Conservation (phyloP, 2,113 vertebrate species). For the Dromiciops gliroides region DNA sequence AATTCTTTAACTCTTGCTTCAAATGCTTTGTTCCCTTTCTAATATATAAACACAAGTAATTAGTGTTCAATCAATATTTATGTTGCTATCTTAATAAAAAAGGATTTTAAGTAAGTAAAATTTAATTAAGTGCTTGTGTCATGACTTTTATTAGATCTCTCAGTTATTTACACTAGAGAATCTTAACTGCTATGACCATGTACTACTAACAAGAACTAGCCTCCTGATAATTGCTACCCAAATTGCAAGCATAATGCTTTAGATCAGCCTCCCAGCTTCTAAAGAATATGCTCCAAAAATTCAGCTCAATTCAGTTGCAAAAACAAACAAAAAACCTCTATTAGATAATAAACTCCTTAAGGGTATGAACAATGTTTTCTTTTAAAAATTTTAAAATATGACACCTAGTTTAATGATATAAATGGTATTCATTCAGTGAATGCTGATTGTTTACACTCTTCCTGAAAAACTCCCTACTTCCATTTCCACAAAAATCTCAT, state of each 20-base stretch:
- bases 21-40: slow-evolving; percentile 21
- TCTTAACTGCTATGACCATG: not conserved
- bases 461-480: not conserved
- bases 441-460: not conserved
- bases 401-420: not conserved
- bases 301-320: not conserved
- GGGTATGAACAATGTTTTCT: not conserved
- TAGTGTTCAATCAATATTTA: slow-evolving; percentile 29
- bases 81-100: slow-evolving; percentile 19
- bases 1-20: slow-evolving; percentile 50
- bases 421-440: not conserved
- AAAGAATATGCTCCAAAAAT: not conserved
- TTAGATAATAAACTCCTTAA: not conserved
- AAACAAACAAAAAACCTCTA: not conserved
- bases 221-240: not conserved
- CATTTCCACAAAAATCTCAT: not conserved
- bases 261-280: not conserved
- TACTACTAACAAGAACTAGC: not conserved
- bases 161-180: not conserved
- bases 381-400: not conserved
- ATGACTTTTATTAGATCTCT: slow-evolving; percentile 2
- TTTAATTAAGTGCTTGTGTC: not conserved
- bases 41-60: slow-evolving; percentile 13
- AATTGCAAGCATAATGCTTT: not conserved
- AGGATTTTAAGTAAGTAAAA: slow-evolving; percentile 28